Conservation (phyloP, 1,140 invertebrate genomes). For the Saccostrea cuccullata region DNA sequence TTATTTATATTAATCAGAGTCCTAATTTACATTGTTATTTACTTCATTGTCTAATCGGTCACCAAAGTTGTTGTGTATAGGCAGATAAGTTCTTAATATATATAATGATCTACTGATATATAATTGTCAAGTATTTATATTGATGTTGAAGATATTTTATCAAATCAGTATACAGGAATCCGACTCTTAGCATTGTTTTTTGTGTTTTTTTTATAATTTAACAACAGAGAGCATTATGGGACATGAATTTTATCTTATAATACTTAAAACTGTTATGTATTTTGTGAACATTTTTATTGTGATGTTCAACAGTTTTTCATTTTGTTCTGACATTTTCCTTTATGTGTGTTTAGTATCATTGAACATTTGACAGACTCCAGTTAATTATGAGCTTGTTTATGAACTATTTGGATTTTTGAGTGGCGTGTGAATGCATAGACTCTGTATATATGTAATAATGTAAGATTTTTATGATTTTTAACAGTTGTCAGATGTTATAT, state of each 20-base stretch:
- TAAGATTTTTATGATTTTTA: conserved; percentile 2
- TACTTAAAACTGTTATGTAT: too few relatives aligned
- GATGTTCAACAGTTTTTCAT: not conserved
- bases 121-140: too few relatives aligned
- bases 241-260: not conserved
- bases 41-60: too few relatives aligned
- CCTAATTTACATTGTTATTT: too few relatives aligned
- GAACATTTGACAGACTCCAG: not conserved
- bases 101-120: too few relatives aligned
- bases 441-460: conserved; percentile 9
- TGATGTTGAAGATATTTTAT: too few relatives aligned
- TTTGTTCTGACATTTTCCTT: not conserved
- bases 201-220: not conserved
- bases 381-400: not conserved
- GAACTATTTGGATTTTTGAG: not conserved
- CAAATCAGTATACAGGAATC: too few relatives aligned
- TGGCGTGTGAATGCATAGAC: not conserved
- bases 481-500: not conserved
- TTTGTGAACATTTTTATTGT: not conserved
- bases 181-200: too few relatives aligned
- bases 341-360: conserved; percentile 7
- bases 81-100: too few relatives aligned
- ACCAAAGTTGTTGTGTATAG: too few relatives aligned
- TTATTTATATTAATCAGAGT: too few relatives aligned
- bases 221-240: not conserved